Evolutionary conservation across 1,140 invertebrate genomes (phyloP), one percentile per base, ranked within the genome.

Genomic region (Drosophila sp.): DNA sequence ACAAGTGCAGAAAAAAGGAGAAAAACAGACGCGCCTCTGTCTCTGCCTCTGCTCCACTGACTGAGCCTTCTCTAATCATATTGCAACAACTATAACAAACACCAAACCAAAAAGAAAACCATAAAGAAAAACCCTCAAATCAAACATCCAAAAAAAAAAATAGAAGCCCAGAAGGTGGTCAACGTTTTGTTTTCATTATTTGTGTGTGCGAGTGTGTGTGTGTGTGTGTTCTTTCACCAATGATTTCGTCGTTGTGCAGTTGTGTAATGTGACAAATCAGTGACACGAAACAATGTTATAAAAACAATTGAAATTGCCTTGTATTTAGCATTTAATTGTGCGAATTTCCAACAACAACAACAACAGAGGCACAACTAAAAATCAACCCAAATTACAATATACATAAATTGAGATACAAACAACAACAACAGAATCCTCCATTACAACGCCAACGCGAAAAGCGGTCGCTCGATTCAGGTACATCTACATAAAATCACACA

Each of bases 321-420:
- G 67, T 69, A 76, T 74, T 81, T 79, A 76, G 76, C 73, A 81
- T 86, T 85, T 85, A 81, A 86, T 86, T 85, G 82, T 85, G 81
- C 75, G 74, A 86, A 85, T 60, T 60, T 30, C 60, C 47, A 60
- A 58, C 47, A 64, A 70, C 56, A 56, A 76, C 47, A 65, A 72
- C 66, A 72, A 80, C 80, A 80, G 29, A 47, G 11, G 25, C 40
- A 41, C 70, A 55, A 27, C 47, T 50, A 50, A 38, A 11, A 66
- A 40, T 33, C 55, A 57, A 57, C n/a, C 30, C 30, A 33, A 33
- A 35, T 47, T 47, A 47, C 44, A 47, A 50, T 50, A 50, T 50
- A 50, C 44, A 50, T 50, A 50, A 50, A 50, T 50, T 50, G 44
- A 50, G 44, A 50, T 50, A 41, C 54, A 58, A 17, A 30, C 32